phyloP scores from a whole-genome alignment of 2,888 invertebrate species.

The Pollenia amentaria region DNA sequence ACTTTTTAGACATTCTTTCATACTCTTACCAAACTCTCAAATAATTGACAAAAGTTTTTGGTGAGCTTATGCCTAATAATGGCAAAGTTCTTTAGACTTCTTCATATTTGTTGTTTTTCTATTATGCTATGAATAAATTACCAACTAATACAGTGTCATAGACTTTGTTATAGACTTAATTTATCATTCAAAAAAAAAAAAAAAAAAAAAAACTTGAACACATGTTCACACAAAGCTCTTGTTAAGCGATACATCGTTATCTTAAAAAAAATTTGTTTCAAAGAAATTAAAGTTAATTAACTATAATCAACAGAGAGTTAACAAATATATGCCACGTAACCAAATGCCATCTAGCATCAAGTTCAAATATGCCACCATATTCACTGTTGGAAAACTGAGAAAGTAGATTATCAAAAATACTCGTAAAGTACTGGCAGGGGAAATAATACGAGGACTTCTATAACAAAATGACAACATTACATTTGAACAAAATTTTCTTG shows the following conservation, averaged over 20 bases:
- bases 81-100: constrained; percentile 1
- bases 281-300: constrained; percentile 18
- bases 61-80: not conserved
- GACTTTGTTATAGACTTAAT: constrained; percentile 12
- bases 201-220: constrained; percentile 7
- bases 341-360: not conserved
- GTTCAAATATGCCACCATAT: not conserved
- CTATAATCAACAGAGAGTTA: not conserved
- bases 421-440: not conserved
- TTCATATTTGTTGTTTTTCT: not conserved
- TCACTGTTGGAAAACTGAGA: not conserved
- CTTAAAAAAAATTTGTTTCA: not conserved
- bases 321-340: not conserved
- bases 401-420: not conserved
- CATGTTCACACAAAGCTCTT: not conserved
- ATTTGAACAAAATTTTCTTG: too few species aligned
- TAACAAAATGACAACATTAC: too few species aligned
- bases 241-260: not conserved
- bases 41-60: not conserved
- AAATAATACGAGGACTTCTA: not conserved
- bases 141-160: constrained; percentile 27
- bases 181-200: not conserved
- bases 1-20: not conserved
- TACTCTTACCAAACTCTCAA: not conserved
- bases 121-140: constrained; percentile 20